Conservation (phyloP, 2,888 invertebrate species). For the Yponomeuta plumbellus region DNA sequence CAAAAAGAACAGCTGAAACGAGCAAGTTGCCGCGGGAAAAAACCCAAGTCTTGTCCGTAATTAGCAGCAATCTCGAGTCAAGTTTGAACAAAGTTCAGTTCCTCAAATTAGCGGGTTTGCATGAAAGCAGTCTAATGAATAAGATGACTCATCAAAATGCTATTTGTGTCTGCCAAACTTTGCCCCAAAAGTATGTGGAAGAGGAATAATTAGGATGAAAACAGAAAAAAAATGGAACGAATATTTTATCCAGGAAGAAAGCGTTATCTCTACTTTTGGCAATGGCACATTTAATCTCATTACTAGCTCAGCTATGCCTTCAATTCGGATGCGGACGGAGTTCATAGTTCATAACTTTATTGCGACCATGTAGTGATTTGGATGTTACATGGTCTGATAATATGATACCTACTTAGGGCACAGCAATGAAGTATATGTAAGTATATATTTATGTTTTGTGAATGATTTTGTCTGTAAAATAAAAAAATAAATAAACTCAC, state of each 20-base stretch:
- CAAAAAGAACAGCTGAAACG: not conserved
- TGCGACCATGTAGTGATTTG: too few relatives aligned
- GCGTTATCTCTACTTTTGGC: not conserved
- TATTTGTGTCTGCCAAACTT: constrained; percentile 16
- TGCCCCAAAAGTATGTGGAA: constrained; percentile 3
- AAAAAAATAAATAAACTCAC: too few relatives aligned
- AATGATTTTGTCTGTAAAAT: too few relatives aligned
- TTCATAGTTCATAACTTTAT: too few relatives aligned
- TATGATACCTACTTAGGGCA: too few relatives aligned
- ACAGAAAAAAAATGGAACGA: not conserved
- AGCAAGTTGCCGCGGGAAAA: not conserved
- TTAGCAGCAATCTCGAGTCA: constrained; percentile 10
- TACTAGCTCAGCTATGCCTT: too few relatives aligned
- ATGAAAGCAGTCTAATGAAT: constrained; percentile 18
- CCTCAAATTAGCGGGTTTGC: constrained; percentile 15
- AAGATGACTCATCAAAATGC: constrained; percentile 17
- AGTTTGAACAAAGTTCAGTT: constrained; percentile 12
- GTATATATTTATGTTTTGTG: too few relatives aligned
- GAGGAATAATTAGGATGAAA: not conserved
- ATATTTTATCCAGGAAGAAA: not conserved
- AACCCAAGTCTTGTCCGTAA: constrained; percentile 8
- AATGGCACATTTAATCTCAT: too few relatives aligned
- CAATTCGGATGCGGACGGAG: too few relatives aligned
- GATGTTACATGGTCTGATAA: too few relatives aligned
- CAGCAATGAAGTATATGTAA: too few relatives aligned